Base-by-base conservation (phyloP, 2,113 vertebrate species). In the Chionomys nivalis region DNA sequence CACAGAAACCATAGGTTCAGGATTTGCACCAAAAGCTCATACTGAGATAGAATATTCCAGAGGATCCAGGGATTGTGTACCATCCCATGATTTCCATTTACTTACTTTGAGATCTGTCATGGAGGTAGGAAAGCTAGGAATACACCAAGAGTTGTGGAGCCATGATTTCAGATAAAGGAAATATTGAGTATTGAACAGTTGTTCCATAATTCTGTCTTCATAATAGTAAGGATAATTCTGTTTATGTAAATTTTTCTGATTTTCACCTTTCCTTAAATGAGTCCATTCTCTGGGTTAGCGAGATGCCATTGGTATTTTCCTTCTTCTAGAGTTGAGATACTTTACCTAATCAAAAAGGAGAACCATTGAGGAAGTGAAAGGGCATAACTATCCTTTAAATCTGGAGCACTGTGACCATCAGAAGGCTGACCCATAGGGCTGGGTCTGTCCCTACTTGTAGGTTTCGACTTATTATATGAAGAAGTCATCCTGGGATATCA, bases 11-110 rank as follows among this genome's bases (percentile, higher is more conserved):
- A 21, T 31, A n/a, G 19, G 14, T 66, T 55, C 23, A 5, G 23
- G 11, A 49, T n/a, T 31, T 89, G 42, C 4, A 39, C 9, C 39
- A 33, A 65, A 86, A n/a, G 58, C 19, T 42, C 4, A 7, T 12
- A 11, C n/a, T 68, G 47, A 5, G 7, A 55, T 68, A 33, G 83
- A 36, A 8, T n/a, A 68, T 39, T n/a, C 23, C 5, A 36, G 44
- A n/a, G 16, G 14, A 8, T 33, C 28, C 14, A 16, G 26, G 19
- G 17, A 5, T 42, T 66, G 5, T 7, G 6, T 19, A 16, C 24
- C 1, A 7, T 5, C 14, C 13, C 11, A 5, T 70, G 55, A n/a
- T 36, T n/a, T n/a, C 1, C 0, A 5, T 52, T 66, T 44, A 10
- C 70, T 63, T 73, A 42, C 10, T 92, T 63, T 66, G 31, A 44